Conservation (phyloP, 2,113 vertebrate genomes). For the Leptosomus discolor region DNA sequence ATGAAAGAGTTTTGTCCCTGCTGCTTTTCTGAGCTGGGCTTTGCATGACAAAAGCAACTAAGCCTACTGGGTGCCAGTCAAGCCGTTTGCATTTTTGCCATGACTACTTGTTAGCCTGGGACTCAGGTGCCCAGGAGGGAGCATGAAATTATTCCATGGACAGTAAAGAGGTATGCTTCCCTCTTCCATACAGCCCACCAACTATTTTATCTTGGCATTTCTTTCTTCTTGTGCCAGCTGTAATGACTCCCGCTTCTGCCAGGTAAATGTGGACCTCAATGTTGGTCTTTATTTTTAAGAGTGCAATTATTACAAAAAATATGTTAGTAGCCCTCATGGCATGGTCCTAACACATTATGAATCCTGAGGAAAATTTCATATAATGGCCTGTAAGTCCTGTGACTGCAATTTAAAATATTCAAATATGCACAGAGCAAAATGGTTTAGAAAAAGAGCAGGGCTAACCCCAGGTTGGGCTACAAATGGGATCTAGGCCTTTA, state of each 20-base stretch:
- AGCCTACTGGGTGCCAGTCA: neutral
- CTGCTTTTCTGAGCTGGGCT: neutral
- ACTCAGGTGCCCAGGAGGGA: neutral
- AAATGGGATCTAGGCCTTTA: conserved; percentile 46
- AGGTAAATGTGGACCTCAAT: conserved; percentile 27
- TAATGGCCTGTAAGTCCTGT: conserved; percentile 64
- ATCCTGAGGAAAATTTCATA: conserved; percentile 63
- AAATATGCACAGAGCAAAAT: conserved; percentile 54
- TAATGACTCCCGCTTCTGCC: conserved; percentile 10
- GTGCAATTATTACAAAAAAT: conserved; percentile 35
- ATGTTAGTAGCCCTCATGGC: conserved; percentile 58
- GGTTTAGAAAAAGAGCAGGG: conserved; percentile 44
- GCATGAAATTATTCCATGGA: neutral
- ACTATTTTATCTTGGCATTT: conserved; percentile 15
- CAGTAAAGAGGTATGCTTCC: neutral
- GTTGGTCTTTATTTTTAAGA: conserved; percentile 49
- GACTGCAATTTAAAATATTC: conserved; percentile 62
- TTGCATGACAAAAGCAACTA: conserved; percentile 1
- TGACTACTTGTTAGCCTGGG: conserved; percentile 21
- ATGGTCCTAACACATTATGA: conserved; percentile 67
- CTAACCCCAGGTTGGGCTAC: conserved; percentile 22
- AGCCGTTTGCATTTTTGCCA: neutral
- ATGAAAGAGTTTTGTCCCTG: conserved; percentile 1
- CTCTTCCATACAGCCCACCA: neutral
- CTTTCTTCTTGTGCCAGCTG: conserved; percentile 24